Conservation (phyloP, 1,140 invertebrate species). For the Cydia strobilella region DNA sequence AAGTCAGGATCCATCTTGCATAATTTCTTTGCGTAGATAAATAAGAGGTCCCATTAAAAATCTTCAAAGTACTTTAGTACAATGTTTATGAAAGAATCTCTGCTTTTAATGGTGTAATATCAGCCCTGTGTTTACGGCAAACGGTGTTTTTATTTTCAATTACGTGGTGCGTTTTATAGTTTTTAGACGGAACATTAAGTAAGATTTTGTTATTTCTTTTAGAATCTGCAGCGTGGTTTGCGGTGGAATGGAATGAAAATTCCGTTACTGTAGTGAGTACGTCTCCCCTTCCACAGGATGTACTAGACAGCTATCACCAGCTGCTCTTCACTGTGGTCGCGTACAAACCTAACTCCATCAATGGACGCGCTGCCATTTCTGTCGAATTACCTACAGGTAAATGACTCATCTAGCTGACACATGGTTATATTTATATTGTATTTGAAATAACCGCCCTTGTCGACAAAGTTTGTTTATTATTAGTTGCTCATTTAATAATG, state of each 20-base stretch:
- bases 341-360: conserved; percentile 42
- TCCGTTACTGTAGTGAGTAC: conserved; percentile 34
- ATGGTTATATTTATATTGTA: no score
- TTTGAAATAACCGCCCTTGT: no score
- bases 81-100: conserved; percentile 7
- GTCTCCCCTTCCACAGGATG: conserved; percentile 41
- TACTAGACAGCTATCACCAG: conserved; percentile 44
- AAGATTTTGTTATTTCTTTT: conserved; percentile 19
- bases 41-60: conserved; percentile 1
- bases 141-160: not conserved
- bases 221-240: conserved; percentile 31
- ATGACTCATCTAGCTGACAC: not conserved
- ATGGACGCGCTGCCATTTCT: conserved; percentile 42
- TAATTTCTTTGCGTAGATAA: not conserved
- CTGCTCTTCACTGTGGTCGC: conserved; percentile 51
- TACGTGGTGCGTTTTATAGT: conserved; percentile 1
- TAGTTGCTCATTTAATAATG: no score
- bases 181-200: not conserved
- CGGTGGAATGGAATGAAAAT: conserved; percentile 17
- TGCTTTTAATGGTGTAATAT: not conserved
- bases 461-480: no score
- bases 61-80: not conserved
- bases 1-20: not conserved
- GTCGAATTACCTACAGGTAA: conserved; percentile 47
- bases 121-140: not conserved